Conservation (phyloP, 1,140 invertebrate species). For the Akabosia matsudoensis region DNA sequence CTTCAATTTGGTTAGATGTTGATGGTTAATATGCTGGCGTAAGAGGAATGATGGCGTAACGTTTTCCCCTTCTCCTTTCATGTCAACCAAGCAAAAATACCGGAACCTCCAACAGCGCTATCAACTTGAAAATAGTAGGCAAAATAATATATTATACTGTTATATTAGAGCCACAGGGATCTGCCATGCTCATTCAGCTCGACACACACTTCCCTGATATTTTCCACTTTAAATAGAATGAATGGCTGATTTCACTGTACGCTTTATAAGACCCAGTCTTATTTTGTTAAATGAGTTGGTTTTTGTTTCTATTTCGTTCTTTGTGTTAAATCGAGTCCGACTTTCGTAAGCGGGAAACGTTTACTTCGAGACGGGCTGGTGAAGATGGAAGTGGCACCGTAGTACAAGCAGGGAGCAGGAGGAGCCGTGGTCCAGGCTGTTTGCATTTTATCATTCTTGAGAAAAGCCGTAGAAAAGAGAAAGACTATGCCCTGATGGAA, state of each 20-base stretch:
- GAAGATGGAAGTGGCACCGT: neutral
- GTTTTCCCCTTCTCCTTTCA: neutral
- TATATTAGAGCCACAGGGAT: no score
- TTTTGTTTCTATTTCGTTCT: neutral
- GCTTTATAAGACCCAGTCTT: neutral
- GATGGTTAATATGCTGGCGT: neutral
- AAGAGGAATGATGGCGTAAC: neutral
- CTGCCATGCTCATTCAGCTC: no score
- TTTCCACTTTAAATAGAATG: neutral
- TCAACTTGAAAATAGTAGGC: conserved; percentile 1
- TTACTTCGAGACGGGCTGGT: no score
- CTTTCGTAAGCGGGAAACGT: neutral
- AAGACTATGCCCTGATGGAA: neutral
- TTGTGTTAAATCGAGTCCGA: neutral
- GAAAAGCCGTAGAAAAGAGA: neutral
- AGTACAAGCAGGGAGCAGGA: neutral
- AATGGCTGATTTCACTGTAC: neutral
- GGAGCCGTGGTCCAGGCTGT: neutral
- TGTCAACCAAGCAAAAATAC: conserved; percentile 14
- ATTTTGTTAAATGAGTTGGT: neutral
- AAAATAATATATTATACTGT: no score
- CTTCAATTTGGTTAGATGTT: conserved; percentile 3
- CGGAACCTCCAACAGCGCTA: conserved; percentile 5
- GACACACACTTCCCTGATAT: no score
- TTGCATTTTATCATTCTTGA: neutral